A percentile compares a stretch with the other conserved stretches of the same genome.
Evolutionary conservation across 2,888 invertebrate genomes (phyloP).

Genomic region (Papilio protenor): DNA sequence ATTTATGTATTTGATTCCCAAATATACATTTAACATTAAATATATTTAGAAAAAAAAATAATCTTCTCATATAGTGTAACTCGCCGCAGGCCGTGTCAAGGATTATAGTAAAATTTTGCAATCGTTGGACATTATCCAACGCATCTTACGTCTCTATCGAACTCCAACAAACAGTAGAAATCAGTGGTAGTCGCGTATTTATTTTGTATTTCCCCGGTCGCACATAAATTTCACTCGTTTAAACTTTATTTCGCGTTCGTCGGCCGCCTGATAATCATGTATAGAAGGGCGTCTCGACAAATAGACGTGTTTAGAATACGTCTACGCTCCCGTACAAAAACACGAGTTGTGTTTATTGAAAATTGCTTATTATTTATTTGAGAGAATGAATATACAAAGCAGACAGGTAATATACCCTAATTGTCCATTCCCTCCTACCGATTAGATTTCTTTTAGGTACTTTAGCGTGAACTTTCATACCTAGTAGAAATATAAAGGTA

Average conservation of each 20-base stretch:
- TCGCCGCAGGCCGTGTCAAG: slow-evolving; percentile 25
- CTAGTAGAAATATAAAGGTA: too few species aligned
- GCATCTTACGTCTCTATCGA: slow-evolving; percentile 21
- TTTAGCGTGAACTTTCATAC: not conserved
- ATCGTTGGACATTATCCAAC: slow-evolving; percentile 35
- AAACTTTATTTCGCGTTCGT: slow-evolving; percentile 37
- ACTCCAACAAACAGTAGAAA: slow-evolving; percentile 14
- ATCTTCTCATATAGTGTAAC: slow-evolving; percentile 5
- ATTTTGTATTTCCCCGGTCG: slow-evolving; percentile 24
- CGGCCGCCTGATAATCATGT: slow-evolving; percentile 11
- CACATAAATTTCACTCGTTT: slow-evolving; percentile 42
- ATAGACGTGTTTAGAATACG: slow-evolving; percentile 27
- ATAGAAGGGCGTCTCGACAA: slow-evolving; percentile 22
- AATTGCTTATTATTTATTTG: not conserved
- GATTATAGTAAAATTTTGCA: slow-evolving; percentile 36
- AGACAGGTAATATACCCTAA: not conserved
- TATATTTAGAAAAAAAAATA: not conserved
- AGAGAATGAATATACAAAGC: not conserved
- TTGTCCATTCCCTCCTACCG: too few species aligned
- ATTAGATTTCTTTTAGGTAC: too few species aligned
- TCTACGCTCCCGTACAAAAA: not conserved
- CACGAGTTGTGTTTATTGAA: not conserved
- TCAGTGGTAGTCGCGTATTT: slow-evolving; percentile 24
- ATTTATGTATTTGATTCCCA: not conserved
- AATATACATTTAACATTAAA: not conserved